These are phyloP conservation scores for Loxodonta africana DNA, from an alignment of 2,113 vertebrate genomes.

Conservation along the genomic window DNA sequence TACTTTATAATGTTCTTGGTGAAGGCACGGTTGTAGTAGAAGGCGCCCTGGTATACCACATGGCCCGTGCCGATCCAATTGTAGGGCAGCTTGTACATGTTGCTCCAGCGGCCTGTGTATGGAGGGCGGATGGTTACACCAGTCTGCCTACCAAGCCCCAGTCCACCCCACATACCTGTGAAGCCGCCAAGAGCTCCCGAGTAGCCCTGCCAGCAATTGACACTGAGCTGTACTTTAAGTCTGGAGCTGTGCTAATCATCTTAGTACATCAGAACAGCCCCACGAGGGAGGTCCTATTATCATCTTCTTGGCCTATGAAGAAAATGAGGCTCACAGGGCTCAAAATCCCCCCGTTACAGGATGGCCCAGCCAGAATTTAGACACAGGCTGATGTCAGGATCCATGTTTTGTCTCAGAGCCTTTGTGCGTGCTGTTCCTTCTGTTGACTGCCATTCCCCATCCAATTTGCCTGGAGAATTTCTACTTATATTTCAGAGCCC, in stretches of 20 bases:
- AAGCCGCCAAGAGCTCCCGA: neutral
- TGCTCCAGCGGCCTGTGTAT: constrained; percentile 95
- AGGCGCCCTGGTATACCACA: constrained; percentile 96
- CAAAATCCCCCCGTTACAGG: neutral
- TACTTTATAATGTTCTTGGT: constrained; percentile 99
- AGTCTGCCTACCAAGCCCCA: accelerated
- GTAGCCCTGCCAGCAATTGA: neutral
- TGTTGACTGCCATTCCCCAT: neutral
- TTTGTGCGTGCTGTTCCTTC: neutral
- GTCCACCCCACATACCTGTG: accelerated
- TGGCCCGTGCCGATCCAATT: constrained; percentile 99
- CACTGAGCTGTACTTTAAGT: neutral
- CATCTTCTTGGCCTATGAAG: neutral
- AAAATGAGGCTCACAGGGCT: neutral
- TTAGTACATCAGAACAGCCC: neutral
- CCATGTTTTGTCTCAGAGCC: neutral
- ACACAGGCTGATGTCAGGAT: neutral
- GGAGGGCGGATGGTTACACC: accelerated
- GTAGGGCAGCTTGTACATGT: constrained; percentile 98
- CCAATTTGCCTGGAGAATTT: neutral
- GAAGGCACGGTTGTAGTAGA: constrained; percentile 99
- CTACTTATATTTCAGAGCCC: neutral
- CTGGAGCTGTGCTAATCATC: neutral
- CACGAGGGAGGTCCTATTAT: neutral
- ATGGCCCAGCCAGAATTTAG: neutral